Base-by-base conservation (phyloP, 2,797 vertebrate genomes). In the Trachurus trachurus region DNA sequence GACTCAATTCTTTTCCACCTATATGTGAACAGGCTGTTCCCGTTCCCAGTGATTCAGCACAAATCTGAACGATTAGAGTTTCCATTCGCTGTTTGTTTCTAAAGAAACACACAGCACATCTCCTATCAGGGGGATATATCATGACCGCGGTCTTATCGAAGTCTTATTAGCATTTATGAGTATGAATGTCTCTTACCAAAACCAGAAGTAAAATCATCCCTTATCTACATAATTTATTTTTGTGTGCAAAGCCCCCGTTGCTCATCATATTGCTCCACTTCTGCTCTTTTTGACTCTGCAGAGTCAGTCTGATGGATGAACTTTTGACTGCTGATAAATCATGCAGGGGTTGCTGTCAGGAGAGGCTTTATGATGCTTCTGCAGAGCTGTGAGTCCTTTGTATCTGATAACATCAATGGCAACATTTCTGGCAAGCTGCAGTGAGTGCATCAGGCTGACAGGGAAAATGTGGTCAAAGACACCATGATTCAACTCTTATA, bases 301-400 rank as follows among this genome's bases (percentile, higher is more conserved):
- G 15, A 19, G 16, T 68, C 62, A 72, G 59, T 49, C 12, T 58
- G 11, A 69, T 47, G 26, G 12, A 37, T 52, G n/a, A 64, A 40
- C 21, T 37, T 71, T 5, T 16, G 8, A n/a, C 19, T 54, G 50
- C 29, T 74, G 70, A 66, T 78, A 65, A 86, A 81, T 72, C 22
- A 4, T 26, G 0, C 5, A 76, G 5, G 19, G 62, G 26, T 59
- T 17, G 60, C 19, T 42, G 63, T 26, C 7, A 68, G 19, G 3
- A 11, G 45, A 71, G 47, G 31, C 0, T 29, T 47, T 0, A 0
- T 19, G 50, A 29, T 49, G 26, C 34, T 52, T 68, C 52, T 67
- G 68, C 12, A 40, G n/a, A 74, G 0, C 5, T 68, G 49, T 60
- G 10, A 56, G 44, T 53, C 13, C 53, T 64, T 8, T 37, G 34